phyloP scores from a whole-genome alignment of 2,888 invertebrate species.

The Cataglyphis rosenhaueri region DNA sequence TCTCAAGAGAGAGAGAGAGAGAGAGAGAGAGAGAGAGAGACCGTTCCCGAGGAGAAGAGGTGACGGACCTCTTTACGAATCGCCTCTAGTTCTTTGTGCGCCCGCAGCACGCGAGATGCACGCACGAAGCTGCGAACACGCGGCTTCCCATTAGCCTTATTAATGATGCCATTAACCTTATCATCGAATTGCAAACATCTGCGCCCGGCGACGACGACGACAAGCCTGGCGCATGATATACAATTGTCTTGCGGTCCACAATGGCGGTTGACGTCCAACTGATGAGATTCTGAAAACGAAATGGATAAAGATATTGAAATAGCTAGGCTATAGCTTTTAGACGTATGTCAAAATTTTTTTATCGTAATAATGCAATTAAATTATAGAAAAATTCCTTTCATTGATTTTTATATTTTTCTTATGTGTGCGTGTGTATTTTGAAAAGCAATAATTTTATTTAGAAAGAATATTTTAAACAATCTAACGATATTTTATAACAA shows the following conservation, averaged over 20 bases:
- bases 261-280: conserved; percentile 32
- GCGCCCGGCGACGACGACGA: conserved; percentile 38
- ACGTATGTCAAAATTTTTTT: background rate
- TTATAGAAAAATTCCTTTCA: background rate
- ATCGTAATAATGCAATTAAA: background rate
- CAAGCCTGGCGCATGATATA: conserved; percentile 31
- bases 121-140: conserved; percentile 66
- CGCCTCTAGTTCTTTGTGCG: conserved; percentile 62
- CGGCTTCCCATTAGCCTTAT: conserved; percentile 77
- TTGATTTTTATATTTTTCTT: background rate
- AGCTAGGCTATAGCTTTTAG: background rate
- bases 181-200: conserved; percentile 76
- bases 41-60: conserved; percentile 45
- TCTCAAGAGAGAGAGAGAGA: conserved; percentile 58
- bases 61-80: conserved; percentile 65
- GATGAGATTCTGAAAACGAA: conserved; percentile 30
- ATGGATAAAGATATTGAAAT: conserved; percentile 17
- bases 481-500: too few species aligned
- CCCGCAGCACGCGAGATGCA: conserved; percentile 60
- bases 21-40: conserved; percentile 40
- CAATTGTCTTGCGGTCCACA: conserved; percentile 47
- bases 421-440: too few species aligned
- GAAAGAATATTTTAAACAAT: too few species aligned
- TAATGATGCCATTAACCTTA: conserved; percentile 80
- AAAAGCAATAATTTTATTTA: too few species aligned